Evolutionary conservation across 2,113 vertebrate species (phyloP).

Genomic region (Microcebus ravelobensis): DNA sequence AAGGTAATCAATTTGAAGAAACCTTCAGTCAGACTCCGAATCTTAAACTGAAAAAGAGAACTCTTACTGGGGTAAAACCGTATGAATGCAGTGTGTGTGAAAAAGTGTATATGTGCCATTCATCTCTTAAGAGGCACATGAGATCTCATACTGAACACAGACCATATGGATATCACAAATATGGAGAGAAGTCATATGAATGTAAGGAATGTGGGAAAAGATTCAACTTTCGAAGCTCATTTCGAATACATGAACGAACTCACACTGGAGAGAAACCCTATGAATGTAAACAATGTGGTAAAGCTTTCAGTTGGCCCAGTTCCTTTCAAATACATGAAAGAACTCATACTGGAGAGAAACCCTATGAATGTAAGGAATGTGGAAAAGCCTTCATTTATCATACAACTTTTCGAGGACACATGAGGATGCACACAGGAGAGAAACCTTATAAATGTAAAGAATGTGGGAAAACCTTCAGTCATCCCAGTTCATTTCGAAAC

Average conservation of each 20-base stretch:
- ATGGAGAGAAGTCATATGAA: conserved; percentile 57
- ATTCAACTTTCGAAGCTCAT: conserved; percentile 61
- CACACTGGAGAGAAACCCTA: conserved; percentile 64
- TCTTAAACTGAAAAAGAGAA: conserved; percentile 55
- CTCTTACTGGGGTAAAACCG: conserved; percentile 53
- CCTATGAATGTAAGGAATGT: conserved; percentile 42
- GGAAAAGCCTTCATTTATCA: conserved; percentile 55
- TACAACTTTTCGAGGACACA: conserved; percentile 41
- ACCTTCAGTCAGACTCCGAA: conserved; percentile 10
- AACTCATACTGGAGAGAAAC: conserved; percentile 45
- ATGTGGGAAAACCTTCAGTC: conserved; percentile 56
- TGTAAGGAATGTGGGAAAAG: conserved; percentile 72
- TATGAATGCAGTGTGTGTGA: conserved; percentile 64
- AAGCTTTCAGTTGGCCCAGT: conserved; percentile 54
- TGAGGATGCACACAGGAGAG: conserved; percentile 40
- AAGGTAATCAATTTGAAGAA: background rate
- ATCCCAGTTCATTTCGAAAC: conserved; percentile 58
- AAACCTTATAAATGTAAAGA: conserved; percentile 41
- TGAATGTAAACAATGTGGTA: conserved; percentile 62
- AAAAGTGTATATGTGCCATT: conserved; percentile 59
- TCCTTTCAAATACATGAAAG: conserved; percentile 44
- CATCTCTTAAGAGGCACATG: conserved; percentile 67
- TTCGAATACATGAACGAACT: conserved; percentile 63
- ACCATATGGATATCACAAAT: conserved; percentile 23
- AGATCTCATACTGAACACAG: conserved; percentile 52